Conservation (phyloP, 2,797 vertebrate species). For the Chromis chromis region DNA sequence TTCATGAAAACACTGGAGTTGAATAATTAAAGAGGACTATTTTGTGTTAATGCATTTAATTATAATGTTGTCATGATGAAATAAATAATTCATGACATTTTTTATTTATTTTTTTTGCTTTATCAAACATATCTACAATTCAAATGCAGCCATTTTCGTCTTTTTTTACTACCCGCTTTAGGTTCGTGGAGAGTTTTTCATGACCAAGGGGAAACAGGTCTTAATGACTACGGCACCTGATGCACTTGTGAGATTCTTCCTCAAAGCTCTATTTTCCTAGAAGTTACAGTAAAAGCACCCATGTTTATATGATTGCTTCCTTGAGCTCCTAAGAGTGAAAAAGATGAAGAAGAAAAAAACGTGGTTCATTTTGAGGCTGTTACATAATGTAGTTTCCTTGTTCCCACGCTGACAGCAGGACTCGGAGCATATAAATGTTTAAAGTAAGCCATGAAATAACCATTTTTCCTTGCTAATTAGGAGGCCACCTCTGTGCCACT, state of each 20-base stretch:
- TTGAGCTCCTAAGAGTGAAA: slow-evolving; percentile 24
- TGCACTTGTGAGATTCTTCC: slow-evolving; percentile 38
- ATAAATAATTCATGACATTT: slow-evolving; percentile 77
- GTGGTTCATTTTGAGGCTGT: slow-evolving; percentile 51
- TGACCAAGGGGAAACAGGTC: slow-evolving; percentile 34
- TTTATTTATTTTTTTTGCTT: slow-evolving; percentile 22
- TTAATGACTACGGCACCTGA: slow-evolving; percentile 46
- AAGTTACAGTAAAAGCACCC: slow-evolving; percentile 45
- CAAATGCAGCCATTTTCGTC: slow-evolving; percentile 61
- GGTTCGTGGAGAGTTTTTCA: slow-evolving; percentile 67
- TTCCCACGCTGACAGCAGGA: slow-evolving; percentile 64
- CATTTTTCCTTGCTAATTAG: slow-evolving; percentile 73
- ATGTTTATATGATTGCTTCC: slow-evolving; percentile 70
- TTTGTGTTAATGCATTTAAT: slow-evolving; percentile 81
- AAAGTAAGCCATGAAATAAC: slow-evolving; percentile 74
- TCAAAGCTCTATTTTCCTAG: slow-evolving; percentile 53
- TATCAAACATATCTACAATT: slow-evolving; percentile 72
- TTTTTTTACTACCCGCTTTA: slow-evolving; percentile 29
- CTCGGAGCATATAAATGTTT: slow-evolving; percentile 73
- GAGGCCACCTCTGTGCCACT: slow-evolving; percentile 48
- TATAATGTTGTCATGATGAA: slow-evolving; percentile 74
- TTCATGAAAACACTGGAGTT: slow-evolving; percentile 64
- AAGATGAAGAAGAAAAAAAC: slow-evolving; percentile 6
- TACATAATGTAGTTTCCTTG: slow-evolving; percentile 69
- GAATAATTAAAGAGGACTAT: slow-evolving; percentile 77